Evolutionary conservation across 2,113 vertebrate genomes (phyloP).

Genomic region (Rhea pennata): DNA sequence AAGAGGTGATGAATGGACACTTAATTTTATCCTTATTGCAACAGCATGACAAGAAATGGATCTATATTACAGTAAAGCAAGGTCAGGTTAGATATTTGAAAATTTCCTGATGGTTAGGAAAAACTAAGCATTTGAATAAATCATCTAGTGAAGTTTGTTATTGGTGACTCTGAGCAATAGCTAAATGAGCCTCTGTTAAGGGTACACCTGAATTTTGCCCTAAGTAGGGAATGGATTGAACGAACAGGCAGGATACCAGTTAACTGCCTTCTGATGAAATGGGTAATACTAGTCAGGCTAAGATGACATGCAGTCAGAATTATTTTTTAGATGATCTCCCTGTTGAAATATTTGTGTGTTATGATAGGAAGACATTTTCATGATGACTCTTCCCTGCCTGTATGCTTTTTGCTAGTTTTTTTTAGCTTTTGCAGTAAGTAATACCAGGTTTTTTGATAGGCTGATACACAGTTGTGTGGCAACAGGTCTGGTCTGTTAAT

Average conservation of each 20-base stretch:
- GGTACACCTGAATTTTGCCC: background rate
- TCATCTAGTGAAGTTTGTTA: background rate
- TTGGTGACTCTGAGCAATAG: background rate
- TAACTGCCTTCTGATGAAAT: background rate
- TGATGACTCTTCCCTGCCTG: background rate
- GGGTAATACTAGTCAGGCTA: background rate
- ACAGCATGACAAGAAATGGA: background rate
- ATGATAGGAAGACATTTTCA: background rate
- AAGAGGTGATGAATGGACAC: background rate
- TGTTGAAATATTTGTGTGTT: background rate
- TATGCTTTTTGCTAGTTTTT: background rate
- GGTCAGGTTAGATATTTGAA: background rate
- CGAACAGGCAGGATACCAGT: background rate
- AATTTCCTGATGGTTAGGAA: background rate
- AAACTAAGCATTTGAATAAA: background rate
- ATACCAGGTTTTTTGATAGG: background rate
- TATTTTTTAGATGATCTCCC: background rate
- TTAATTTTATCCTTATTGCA: background rate
- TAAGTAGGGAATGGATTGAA: background rate
- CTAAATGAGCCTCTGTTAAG: background rate
- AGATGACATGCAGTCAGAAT: background rate
- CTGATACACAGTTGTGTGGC: background rate
- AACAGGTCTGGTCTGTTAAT: background rate
- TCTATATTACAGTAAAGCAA: background rate
- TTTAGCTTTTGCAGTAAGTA: background rate